Conservation (phyloP, 2,113 vertebrate species). For the Notarius lentiginosus region DNA sequence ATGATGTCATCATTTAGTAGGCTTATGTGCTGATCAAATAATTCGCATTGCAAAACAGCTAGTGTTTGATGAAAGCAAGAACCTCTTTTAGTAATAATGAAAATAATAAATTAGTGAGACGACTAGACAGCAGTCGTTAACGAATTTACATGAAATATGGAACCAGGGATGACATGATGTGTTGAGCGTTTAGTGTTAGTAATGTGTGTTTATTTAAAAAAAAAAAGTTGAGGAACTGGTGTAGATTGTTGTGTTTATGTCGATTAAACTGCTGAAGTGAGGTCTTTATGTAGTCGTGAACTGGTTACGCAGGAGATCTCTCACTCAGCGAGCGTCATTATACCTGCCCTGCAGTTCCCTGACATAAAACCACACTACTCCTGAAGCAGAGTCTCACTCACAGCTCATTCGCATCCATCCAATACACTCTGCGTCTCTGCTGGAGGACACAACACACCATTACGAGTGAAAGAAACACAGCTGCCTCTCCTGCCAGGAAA, state of each 20-base stretch:
- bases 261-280: background rate
- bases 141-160: background rate
- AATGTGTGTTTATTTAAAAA: background rate
- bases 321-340: background rate
- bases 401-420: constrained; percentile 15
- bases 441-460: constrained; percentile 55
- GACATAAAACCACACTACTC: constrained; percentile 26
- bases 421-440: constrained; percentile 35
- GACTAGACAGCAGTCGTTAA: background rate
- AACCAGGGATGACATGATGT: background rate
- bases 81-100: background rate
- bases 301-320: background rate
- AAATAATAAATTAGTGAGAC: background rate
- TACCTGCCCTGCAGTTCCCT: constrained; percentile 22
- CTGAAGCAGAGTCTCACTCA: constrained; percentile 26
- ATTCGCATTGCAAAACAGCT: background rate
- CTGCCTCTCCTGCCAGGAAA: constrained; percentile 57
- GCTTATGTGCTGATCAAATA: background rate
- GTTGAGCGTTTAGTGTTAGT: background rate
- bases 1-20: background rate
- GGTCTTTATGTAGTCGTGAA: background rate
- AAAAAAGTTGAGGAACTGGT: background rate
- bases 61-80: background rate
- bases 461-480: constrained; percentile 56
- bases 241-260: background rate